phyloP scores from a whole-genome alignment of 2,113 vertebrate species.

The Tachysurus vachellii region DNA sequence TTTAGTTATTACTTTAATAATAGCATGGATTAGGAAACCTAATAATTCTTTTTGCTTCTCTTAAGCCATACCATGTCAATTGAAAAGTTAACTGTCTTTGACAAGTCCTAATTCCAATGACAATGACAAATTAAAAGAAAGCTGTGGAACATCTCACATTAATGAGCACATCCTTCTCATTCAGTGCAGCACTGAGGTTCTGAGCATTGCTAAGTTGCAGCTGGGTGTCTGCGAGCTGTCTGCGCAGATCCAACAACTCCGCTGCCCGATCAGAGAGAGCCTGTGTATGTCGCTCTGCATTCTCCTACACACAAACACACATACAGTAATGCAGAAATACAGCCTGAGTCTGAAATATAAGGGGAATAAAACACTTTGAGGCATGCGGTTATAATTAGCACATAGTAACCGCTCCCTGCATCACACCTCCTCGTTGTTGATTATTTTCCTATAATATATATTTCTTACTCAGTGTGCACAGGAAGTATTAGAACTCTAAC shows the following conservation, averaged over 20 bases:
- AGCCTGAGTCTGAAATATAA: background rate
- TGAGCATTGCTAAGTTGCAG: slow-evolving; percentile 64
- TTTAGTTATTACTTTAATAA: background rate
- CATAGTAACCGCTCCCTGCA: background rate
- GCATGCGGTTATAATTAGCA: background rate
- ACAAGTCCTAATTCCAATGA: background rate
- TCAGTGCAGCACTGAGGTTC: slow-evolving; percentile 64
- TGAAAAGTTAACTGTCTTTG: background rate
- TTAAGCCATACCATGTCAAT: background rate
- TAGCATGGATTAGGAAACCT: background rate
- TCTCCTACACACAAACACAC: slow-evolving; percentile 63
- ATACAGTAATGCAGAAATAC: background rate
- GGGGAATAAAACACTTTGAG: background rate
- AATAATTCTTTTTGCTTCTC: background rate
- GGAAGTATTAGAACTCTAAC: background rate
- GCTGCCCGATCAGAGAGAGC: slow-evolving; percentile 67
- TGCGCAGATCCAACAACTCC: slow-evolving; percentile 72
- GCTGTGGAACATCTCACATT: slow-evolving; percentile 61
- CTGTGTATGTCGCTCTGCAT: slow-evolving; percentile 70
- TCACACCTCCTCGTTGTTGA: background rate
- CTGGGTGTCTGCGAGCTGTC: slow-evolving; percentile 67
- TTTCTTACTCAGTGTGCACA: background rate
- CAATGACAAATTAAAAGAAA: background rate
- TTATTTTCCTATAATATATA: background rate
- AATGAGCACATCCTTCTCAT: slow-evolving; percentile 74